These are phyloP conservation scores for Neodiprion lecontei DNA, from an alignment of 1,140 invertebrate genomes.

Conservation along the genomic window DNA sequence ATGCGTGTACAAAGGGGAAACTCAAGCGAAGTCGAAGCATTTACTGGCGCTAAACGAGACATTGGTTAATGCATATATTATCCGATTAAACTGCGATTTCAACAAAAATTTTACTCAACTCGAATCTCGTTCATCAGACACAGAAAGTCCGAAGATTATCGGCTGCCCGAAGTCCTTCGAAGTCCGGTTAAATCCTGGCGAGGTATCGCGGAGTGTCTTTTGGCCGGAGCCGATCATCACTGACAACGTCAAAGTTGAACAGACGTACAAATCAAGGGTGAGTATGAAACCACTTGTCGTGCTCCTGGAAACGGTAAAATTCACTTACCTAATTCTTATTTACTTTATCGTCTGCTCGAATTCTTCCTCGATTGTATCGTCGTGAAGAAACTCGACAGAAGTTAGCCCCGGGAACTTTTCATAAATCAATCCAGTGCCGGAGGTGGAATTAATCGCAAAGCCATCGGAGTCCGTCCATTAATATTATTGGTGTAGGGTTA, in stretches of 20 bases:
- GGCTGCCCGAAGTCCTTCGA: conserved; percentile 72
- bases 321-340: not conserved
- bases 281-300: conserved; percentile 32
- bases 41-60: too few species aligned
- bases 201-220: conserved; percentile 64
- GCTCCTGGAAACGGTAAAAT: not conserved
- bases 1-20: too few species aligned
- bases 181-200: conserved; percentile 63
- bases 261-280: conserved; percentile 71
- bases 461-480: not conserved
- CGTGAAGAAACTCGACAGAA: not conserved
- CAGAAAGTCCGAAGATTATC: conserved; percentile 64
- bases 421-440: not conserved
- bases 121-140: conserved; percentile 52
- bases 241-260: conserved; percentile 68
- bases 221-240: conserved; percentile 75
- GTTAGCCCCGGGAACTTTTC: not conserved
- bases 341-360: not conserved
- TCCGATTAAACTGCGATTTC: too few species aligned
- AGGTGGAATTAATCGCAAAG: not conserved
- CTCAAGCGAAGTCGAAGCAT: too few species aligned
- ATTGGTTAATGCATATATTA: too few species aligned
- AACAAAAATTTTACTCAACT: too few species aligned
- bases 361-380: too few species aligned
- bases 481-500: not conserved